Conservation (phyloP, 2,797 vertebrate genomes). For the Mormyrops boulengeri region DNA sequence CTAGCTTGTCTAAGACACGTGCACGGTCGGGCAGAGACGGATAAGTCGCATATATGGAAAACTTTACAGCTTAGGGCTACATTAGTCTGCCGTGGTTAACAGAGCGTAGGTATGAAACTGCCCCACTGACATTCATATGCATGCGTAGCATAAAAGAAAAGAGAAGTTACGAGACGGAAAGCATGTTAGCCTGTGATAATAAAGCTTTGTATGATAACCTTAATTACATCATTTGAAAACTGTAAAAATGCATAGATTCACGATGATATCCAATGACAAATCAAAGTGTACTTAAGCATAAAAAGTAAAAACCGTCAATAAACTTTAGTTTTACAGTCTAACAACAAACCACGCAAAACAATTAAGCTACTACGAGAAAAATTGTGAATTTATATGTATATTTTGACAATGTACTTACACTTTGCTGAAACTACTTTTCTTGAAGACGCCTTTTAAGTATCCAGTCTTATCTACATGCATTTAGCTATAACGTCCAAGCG, state of each 20-base stretch:
- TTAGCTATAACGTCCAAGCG: not conserved
- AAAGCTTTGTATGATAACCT: not conserved
- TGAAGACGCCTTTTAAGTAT: not conserved
- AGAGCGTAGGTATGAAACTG: not conserved
- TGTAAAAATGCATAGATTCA: not conserved
- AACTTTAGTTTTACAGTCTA: not conserved
- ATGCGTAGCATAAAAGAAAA: not conserved
- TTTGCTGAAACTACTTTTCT: not conserved
- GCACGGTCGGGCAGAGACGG: not conserved
- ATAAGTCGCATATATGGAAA: not conserved
- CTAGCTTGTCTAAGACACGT: not conserved
- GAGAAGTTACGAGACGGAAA: not conserved
- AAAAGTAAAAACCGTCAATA: not conserved
- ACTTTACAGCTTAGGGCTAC: not conserved
- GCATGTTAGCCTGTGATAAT: not conserved
- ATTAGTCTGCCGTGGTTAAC: not conserved
- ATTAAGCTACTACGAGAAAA: not conserved
- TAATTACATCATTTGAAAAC: not conserved
- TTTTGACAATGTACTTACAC: slow-evolving; percentile 5
- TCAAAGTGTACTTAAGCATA: not conserved
- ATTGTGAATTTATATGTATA: not conserved
- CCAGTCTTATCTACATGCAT: not conserved
- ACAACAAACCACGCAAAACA: not conserved
- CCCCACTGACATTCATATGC: not conserved
- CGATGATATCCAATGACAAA: too few species aligned